These are phyloP conservation scores for Microcebus murinus DNA, from an alignment of 2,113 vertebrate genomes.

Conservation along the genomic window DNA sequence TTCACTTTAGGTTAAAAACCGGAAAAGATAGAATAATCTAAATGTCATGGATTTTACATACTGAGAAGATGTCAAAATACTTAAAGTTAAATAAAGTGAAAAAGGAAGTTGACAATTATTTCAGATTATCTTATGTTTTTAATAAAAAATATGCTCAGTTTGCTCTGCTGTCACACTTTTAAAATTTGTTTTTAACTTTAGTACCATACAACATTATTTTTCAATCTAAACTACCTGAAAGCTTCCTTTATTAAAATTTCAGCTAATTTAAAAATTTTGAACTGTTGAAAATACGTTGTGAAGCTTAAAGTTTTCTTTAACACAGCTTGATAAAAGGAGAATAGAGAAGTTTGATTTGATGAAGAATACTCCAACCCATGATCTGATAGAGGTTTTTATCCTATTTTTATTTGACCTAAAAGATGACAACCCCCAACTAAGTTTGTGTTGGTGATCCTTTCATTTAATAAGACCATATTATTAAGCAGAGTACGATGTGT, in stretches of 20 bases:
- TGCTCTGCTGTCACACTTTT: not conserved
- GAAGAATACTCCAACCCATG: not conserved
- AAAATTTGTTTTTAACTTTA: conserved; percentile 15
- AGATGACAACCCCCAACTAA: not conserved
- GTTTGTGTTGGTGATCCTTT: not conserved
- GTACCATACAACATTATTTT: not conserved
- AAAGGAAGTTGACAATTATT: not conserved
- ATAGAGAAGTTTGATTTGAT: not conserved
- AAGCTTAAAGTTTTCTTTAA: conserved; percentile 36
- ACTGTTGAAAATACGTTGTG: not conserved
- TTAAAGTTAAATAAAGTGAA: not conserved
- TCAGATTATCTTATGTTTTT: not conserved
- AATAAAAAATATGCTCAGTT: not conserved
- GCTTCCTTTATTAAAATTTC: conserved; percentile 8
- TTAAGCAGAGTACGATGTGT: not conserved
- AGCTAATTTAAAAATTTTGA: conserved; percentile 10
- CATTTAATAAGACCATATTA: not conserved
- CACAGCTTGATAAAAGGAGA: not conserved
- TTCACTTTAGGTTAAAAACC: conserved; percentile 12
- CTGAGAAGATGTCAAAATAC: not conserved
- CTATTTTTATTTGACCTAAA: not conserved
- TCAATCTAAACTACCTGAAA: not conserved
- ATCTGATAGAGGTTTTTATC: not conserved
- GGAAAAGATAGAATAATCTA: not conserved
- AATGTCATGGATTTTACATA: not conserved